Evolutionary conservation across 2,113 vertebrate genomes (phyloP), one percentile per base, ranked within the genome.

Genomic region (Podarcis muralis): DNA sequence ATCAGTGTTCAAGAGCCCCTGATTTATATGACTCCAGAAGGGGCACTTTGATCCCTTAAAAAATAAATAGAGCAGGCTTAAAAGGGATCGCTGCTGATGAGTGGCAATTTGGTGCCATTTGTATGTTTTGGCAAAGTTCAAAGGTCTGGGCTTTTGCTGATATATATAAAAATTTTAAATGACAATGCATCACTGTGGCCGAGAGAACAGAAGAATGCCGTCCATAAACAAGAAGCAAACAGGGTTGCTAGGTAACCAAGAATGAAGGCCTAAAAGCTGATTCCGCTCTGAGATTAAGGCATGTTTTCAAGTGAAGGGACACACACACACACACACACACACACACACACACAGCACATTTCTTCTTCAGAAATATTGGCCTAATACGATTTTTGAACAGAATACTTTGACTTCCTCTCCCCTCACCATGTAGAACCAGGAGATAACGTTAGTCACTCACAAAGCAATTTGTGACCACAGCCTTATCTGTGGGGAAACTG

Each of bases 201-300:
- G 16, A 82, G 66, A 68, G 76, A 81, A 81, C 62, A 87, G 12
- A 65, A 81, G 87, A 89, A 65, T 37, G 87, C 87, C 68, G 75
- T 71, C 40, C 53, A 27, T 68, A 81, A 92, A 86, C 53, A 68
- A 76, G 92, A 85, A 92, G 80, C 69, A 77, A 89, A 82, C 48
- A 20, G 77, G 22, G 95, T 95, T 95, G 95, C 95, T 94, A 95
- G 91, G 95, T 84, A 95, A 95, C 94, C 0, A 2, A 87, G 80
- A 2, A 0, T 20, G 87, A 92, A 86, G 1, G 4, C 89, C 90
- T 80, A 32, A 71, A 88, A 92, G 78, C 32, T 83, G 83, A 83
- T 83, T 77, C 79, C 74, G 68, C 3, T 76, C 89, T 32, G 22
- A 92, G 13, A 23, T 40, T 48, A 82, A 85, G 62, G 25, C 35